Evolutionary conservation across 2,797 vertebrate species (phyloP), one percentile per base, ranked within the genome.

Genomic region (Macropodus opercularis): DNA sequence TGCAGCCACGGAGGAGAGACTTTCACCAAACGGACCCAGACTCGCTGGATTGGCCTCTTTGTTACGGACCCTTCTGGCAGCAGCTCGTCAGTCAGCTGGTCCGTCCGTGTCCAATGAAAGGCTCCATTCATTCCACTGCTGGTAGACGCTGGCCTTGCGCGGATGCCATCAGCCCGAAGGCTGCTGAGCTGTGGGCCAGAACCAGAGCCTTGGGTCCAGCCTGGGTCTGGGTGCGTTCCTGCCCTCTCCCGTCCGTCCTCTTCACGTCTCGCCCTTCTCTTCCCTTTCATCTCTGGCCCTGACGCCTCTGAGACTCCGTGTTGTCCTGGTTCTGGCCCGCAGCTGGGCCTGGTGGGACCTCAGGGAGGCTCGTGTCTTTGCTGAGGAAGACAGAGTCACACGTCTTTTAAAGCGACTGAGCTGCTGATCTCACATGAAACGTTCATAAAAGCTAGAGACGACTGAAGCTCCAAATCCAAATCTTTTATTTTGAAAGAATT

Each of bases 121-220:
- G 40, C 60, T 65, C 63, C 60, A 78, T 77, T 83, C 70, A 77
- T 63, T 36, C 47, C 31, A 53, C 76, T 53, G 67, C 52, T 51
- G 77, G 53, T 58, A 66, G 59, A 66, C 0, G 61, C 52, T 47
- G 49, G 26, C 51, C 63, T 58, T 69, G 52, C 69, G 63, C 47
- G 54, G 50, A 76, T 38, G 49, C 54, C n/a, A 17, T 56, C 34
- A 41, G 44, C 49, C 77, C 61, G 58, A 66, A 75, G 71, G 47
- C 43, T 55, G 21, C 27, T 10, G 2, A 19, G 31, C n/a, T 23
- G 24, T 29, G 32, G 31, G 39, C 11, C 2, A 19, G 4, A 40
- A 34, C 39, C n/a, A n/a, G n/a, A n/a, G n/a, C n/a, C n/a, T n/a
- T n/a, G n/a, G n/a, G 0, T 40, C 35, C 13, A 8, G 14, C 42